These are phyloP conservation scores for Cyprinella venusta DNA, from an alignment of 2,797 vertebrate species.

Conservation along the genomic window DNA sequence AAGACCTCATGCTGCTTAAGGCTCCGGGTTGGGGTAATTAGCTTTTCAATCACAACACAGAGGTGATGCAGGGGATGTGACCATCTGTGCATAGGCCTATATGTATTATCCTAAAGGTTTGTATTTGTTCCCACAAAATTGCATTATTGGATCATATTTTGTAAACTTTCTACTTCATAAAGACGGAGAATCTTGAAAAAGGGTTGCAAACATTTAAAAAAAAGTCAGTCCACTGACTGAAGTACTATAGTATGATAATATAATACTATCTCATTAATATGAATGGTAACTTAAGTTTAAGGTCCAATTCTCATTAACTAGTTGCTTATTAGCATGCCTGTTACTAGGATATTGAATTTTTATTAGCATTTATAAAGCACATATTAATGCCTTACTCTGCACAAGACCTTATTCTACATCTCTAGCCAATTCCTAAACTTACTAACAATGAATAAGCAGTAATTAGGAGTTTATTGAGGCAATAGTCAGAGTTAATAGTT, in stretches of 20 bases:
- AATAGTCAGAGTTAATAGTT: background rate
- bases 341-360: background rate
- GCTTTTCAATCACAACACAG: constrained; percentile 30
- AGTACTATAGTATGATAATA: background rate
- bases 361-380: too few relatives aligned
- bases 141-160: background rate
- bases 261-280: background rate
- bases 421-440: too few relatives aligned
- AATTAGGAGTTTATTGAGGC: too few relatives aligned
- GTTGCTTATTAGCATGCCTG: background rate
- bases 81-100: constrained; percentile 10
- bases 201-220: background rate
- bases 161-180: background rate
- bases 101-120: background rate
- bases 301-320: background rate
- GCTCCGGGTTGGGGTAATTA: constrained; percentile 31
- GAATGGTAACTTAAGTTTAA: background rate
- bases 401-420: too few relatives aligned
- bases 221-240: background rate
- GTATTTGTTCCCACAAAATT: background rate
- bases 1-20: constrained; percentile 35
- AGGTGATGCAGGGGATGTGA: constrained; percentile 6
- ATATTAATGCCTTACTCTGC: too few relatives aligned
- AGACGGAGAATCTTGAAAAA: background rate
- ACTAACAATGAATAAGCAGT: too few relatives aligned